Percentiles rank a stretch among this genome's conserved stretches.
Evolutionary conservation across 2,113 vertebrate genomes (phyloP).

Genomic region (Blennius ocellaris): DNA sequence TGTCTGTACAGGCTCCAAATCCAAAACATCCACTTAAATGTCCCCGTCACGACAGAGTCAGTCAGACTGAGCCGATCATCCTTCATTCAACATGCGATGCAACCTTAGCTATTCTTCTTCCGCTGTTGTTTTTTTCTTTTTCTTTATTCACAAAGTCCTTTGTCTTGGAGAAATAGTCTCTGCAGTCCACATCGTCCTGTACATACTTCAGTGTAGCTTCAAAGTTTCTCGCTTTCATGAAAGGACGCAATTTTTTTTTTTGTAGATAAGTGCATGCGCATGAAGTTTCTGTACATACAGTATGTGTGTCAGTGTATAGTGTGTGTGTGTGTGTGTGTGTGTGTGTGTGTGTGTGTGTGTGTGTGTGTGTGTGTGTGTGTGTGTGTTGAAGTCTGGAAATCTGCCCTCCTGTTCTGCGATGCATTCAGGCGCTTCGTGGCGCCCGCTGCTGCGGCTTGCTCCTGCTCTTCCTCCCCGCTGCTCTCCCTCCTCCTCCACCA

Average conservation of each 20-base stretch:
- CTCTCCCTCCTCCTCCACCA: constrained; percentile 57
- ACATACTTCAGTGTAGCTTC: constrained; percentile 47
- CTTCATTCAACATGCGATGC: constrained; percentile 60
- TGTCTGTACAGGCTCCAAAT: constrained; percentile 19
- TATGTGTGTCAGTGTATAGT: constrained; percentile 64
- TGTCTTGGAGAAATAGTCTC: constrained; percentile 22
- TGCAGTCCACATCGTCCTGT: constrained; percentile 36
- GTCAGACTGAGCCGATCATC: constrained; percentile 38
- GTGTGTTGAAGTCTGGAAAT: constrained; percentile 29
- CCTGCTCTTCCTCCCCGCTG: constrained; percentile 71
- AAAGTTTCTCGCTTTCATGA: constrained; percentile 38
- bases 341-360: constrained; percentile 61
- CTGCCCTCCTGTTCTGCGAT: not conserved
- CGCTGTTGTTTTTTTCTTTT: no score
- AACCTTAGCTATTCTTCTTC: constrained; percentile 28
- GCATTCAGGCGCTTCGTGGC: constrained; percentile 78
- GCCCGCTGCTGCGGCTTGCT: constrained; percentile 83
- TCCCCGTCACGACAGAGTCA: constrained; percentile 27
- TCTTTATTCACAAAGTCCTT: constrained; percentile 39
- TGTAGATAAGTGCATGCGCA: constrained; percentile 66
- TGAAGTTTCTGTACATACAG: constrained; percentile 68
- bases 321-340: constrained; percentile 24
- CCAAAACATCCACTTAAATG: constrained; percentile 14
- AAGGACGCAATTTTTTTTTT: constrained; percentile 35
- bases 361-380: constrained; percentile 17